Base-by-base conservation (phyloP, 2,113 vertebrate genomes). In the Ptilorrhoa leucosticta region DNA sequence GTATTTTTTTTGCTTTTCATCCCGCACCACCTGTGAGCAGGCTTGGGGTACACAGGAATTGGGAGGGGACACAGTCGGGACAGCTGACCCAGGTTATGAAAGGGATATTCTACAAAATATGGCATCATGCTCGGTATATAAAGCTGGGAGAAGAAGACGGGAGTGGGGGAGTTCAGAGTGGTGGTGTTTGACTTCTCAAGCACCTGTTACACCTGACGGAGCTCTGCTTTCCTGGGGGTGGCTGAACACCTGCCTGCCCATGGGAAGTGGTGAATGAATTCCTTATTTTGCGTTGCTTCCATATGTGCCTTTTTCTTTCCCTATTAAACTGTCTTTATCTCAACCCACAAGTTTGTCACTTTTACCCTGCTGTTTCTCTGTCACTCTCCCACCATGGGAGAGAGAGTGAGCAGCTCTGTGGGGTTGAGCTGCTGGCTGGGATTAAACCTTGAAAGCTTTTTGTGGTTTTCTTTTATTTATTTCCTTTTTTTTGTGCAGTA, bases 391-490 rank as follows among this genome's bases (percentile, higher is more conserved):
- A 56, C 6, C 24, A 31, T 3, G 13, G 5, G 10, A 28, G 10
- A 40, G 13, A 21, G 10, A 54, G 30, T 40, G 19, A 63, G 13
- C 6, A 54, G 24, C 19, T n/a, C 30, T 47, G 21, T 54, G 13
- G 48, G 19, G 24, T 3, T 47, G 39, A 64, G 17, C 4, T 56
- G 9, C 26, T 56, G 37, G 7, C 11, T 57, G 35, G 9, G 37
- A 54, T 72, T 44, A 50, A 37, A 80, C 26, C 26, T 65, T 27
- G 28, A 65, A 57, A 80, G 6, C 2, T 27, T 50, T 77, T 39
- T 22, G 1, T 15, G 3, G 0, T 10, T 54, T 71, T 45, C 1
- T 15, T 30, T 11, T 23, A 4, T 37, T 37, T 39, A 1, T 18
- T 35, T 15, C 10, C 10, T 2, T 13, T 19, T 37, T 18, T 40